Evolutionary conservation across 1,140 invertebrate genomes (phyloP).

Genomic region (Panagrolaimus sp.): DNA sequence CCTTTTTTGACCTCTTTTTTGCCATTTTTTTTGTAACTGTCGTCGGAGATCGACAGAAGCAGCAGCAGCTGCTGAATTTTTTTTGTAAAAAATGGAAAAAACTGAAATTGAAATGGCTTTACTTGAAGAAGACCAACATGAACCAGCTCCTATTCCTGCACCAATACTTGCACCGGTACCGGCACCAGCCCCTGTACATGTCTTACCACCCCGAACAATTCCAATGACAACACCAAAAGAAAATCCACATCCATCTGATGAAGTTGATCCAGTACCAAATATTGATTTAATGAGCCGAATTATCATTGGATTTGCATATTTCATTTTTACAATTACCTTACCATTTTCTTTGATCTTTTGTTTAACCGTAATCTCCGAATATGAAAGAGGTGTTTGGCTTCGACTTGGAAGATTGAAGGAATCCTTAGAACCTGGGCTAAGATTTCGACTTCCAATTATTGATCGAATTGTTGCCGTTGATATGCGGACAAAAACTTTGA

Average conservation of each 20-base stretch:
- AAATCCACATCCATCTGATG: neutral
- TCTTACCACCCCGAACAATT: too few species aligned
- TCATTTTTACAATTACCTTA: neutral
- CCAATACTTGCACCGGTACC: too few species aligned
- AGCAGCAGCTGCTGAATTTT: too few species aligned
- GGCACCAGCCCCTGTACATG: too few species aligned
- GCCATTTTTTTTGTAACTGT: too few species aligned
- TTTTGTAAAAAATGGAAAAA: too few species aligned
- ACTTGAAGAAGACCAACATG: too few species aligned
- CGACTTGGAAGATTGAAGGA: slow-evolving; percentile 1
- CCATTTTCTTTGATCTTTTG: slow-evolving; percentile 3
- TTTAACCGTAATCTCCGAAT: neutral
- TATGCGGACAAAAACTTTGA: slow-evolving; percentile 7
- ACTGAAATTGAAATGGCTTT: too few species aligned
- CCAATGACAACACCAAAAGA: too few species aligned
- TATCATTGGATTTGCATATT: slow-evolving; percentile 10
- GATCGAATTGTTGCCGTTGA: neutral
- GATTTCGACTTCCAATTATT: neutral
- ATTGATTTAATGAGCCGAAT: neutral
- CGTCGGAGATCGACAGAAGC: too few species aligned
- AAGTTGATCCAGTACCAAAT: neutral
- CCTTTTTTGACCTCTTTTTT: too few species aligned
- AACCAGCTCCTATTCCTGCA: too few species aligned
- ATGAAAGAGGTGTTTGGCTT: slow-evolving; percentile 13
- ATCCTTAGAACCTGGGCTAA: neutral